Percentiles rank a stretch among this genome's conserved stretches.
phyloP scores from a whole-genome alignment of 2,888 invertebrate genomes.

The Drosophila dives region DNA sequence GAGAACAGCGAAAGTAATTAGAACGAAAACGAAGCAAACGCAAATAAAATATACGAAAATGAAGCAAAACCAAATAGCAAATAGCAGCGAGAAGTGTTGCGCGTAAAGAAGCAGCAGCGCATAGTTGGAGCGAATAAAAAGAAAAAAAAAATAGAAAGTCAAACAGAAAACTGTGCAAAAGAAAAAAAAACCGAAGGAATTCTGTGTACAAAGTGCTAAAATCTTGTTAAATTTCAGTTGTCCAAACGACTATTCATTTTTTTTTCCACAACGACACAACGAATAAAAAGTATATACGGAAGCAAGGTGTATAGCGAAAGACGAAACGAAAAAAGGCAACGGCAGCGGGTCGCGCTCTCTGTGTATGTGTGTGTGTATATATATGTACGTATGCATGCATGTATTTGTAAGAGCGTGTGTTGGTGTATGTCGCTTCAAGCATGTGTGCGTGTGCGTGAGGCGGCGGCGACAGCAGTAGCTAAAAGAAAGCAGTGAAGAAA shows the following conservation, averaged over 20 bases:
- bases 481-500: constrained; percentile 73
- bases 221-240: constrained; percentile 40
- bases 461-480: constrained; percentile 58
- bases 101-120: constrained; percentile 55
- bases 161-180: constrained; percentile 35
- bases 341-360: constrained; percentile 60
- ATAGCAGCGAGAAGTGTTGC: constrained; percentile 61
- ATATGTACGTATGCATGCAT: constrained; percentile 23
- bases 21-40: constrained; percentile 52
- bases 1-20: constrained; percentile 65
- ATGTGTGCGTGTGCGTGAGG: constrained; percentile 64
- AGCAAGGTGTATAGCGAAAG: constrained; percentile 74
- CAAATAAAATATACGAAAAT: constrained; percentile 42
- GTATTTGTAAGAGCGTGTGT: constrained; percentile 26
- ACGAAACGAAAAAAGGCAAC: constrained; percentile 63
- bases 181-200: constrained; percentile 20
- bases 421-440: constrained; percentile 25
- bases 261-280: constrained; percentile 41
- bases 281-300: constrained; percentile 72
- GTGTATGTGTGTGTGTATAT: constrained; percentile 26
- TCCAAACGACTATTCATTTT: constrained; percentile 51
- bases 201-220: constrained; percentile 41
- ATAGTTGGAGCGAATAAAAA: constrained; percentile 58
- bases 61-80: constrained; percentile 47
- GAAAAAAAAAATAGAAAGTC: constrained; percentile 35